Base-by-base conservation (phyloP, 2,888 invertebrate genomes). In the Drymonia ruficornis region DNA sequence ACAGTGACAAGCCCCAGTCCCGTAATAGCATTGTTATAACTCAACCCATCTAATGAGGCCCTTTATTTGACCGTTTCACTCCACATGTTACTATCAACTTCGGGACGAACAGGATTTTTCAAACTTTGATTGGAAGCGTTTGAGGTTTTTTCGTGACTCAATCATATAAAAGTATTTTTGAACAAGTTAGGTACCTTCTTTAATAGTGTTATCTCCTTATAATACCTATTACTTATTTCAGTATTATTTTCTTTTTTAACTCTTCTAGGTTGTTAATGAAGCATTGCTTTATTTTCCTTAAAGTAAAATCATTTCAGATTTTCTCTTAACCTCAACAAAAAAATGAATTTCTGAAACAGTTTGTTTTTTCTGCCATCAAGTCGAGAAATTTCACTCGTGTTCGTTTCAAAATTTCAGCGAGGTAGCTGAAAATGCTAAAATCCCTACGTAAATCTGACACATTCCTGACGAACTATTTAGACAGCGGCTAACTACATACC, bases 11-110 rank as follows among this genome's bases (percentile, higher is more conserved):
- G 71, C 52, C 65, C 59, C 71, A 74, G 68, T 62, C 70, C 49
- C 67, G 65, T 77, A 73, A 77, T 74, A 72, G 71, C 67, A 74
- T 73, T 78, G 77, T 71, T 74, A 75, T 70, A 71, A 66, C 66
- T 63, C 61, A 58, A 29, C 65, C 68, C 60, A 58, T 65, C 67
- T 73, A 76, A 67, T 65, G 60, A 67, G 75, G 69, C 68, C 75
- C 67, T 61, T 70, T 60, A 59, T 62, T 62, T 55, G 51, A 52
- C 58, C 60, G 61, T 68, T 65, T 53, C 52, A 54, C 60, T 56
- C 55, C 63, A 59, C 53, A 59, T 62, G 59, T 47, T 59, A 53
- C 58, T 59, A 65, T 59, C 55, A 57, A 65, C 62, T 67, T 62
- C 56, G 58, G 60, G 19, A 15, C 19, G 28, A 45, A 45, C 12